phyloP scores from a whole-genome alignment of 2,888 invertebrate genomes.

The Iphiclides podalirius region DNA sequence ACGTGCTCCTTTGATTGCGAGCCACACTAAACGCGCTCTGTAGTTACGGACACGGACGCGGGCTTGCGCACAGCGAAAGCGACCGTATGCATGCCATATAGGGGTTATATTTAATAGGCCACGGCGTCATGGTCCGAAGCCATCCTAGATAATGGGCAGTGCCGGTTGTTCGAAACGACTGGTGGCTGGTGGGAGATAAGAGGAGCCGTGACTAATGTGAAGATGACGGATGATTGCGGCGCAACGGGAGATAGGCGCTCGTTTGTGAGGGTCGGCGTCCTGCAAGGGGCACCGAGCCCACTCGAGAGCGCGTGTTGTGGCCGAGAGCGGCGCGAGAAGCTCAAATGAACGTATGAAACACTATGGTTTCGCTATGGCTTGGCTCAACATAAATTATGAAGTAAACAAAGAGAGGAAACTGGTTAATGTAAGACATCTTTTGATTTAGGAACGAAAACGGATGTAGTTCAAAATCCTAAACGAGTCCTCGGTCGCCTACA shows the following conservation, averaged over 20 bases:
- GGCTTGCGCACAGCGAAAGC: not conserved
- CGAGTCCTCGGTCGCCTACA: too few species aligned
- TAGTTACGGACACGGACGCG: too few species aligned
- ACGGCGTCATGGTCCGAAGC: not conserved
- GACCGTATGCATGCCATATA: not conserved
- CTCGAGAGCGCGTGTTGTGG: too few species aligned
- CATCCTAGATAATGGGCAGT: slow-evolving; percentile 15
- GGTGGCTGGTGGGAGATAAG: slow-evolving; percentile 2
- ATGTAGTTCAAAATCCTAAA: too few species aligned
- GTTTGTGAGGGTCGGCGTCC: not conserved
- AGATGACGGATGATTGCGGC: slow-evolving; percentile 10
- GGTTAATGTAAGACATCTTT: too few species aligned
- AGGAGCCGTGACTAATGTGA: slow-evolving; percentile 12
- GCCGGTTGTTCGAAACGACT: slow-evolving; percentile 7
- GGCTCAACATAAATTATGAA: too few species aligned
- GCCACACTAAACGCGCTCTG: not conserved
- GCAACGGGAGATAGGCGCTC: not conserved
- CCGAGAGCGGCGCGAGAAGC: too few species aligned
- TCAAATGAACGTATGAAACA: too few species aligned
- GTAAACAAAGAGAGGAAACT: too few species aligned
- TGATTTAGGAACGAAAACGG: too few species aligned
- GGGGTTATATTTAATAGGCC: not conserved
- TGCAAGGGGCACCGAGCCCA: too few species aligned
- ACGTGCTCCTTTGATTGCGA: slow-evolving; percentile 12
- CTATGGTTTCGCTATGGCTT: too few species aligned